Conservation (phyloP, 2,888 invertebrate species). For the Sphaeridia pumilis region DNA sequence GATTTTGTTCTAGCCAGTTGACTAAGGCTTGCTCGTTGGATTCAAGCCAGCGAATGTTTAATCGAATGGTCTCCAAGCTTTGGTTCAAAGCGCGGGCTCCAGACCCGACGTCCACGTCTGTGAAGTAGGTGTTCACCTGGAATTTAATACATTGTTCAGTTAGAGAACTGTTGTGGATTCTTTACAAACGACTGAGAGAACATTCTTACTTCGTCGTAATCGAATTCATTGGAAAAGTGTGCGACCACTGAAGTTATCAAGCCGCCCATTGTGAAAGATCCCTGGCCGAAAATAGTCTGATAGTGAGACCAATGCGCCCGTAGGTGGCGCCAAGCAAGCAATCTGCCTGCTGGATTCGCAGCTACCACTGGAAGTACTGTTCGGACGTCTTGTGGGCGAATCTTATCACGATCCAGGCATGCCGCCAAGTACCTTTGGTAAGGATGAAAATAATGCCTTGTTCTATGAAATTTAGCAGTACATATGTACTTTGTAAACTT, state of each 20-base stretch:
- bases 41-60: constrained; percentile 70
- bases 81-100: constrained; percentile 53
- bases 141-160: not conserved
- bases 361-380: constrained; percentile 60
- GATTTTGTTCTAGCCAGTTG: constrained; percentile 44
- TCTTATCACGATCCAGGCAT: constrained; percentile 55
- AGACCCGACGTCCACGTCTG: constrained; percentile 47
- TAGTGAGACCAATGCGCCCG: constrained; percentile 57
- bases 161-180: not conserved
- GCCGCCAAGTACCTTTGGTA: constrained; percentile 58
- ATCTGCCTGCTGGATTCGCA: constrained; percentile 53
- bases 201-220: constrained; percentile 53
- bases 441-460: no score
- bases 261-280: constrained; percentile 49
- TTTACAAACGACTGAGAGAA: no score
- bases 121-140: constrained; percentile 53
- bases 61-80: constrained; percentile 64
- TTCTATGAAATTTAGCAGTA: not conserved
- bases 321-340: constrained; percentile 61
- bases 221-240: constrained; percentile 59
- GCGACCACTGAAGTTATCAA: constrained; percentile 54
- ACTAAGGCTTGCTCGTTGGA: constrained; percentile 46
- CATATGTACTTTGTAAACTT: constrained; percentile 19
- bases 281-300: constrained; percentile 52
- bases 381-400: constrained; percentile 58